Conservation (phyloP, 1,140 invertebrate species). For the Dreissena rostriformis region DNA sequence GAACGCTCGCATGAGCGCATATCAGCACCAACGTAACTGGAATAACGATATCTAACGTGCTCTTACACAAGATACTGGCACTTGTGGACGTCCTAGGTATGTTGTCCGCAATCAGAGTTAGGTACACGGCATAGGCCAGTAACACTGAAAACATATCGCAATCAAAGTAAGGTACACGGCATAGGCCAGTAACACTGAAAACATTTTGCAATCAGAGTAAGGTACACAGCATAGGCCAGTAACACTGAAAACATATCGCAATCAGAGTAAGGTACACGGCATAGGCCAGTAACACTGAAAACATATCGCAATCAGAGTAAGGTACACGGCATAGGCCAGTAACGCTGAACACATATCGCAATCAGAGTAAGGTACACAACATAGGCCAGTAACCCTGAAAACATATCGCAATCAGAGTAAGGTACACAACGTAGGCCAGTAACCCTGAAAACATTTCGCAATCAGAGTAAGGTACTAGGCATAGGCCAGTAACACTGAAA, state of each 20-base stretch:
- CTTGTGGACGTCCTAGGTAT: slow-evolving; percentile 83
- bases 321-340: too few species aligned
- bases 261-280: slow-evolving; percentile 84
- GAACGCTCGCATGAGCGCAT: too few species aligned
- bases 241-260: slow-evolving; percentile 77
- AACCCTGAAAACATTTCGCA: too few species aligned
- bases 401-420: too few species aligned
- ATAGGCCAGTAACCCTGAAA: too few species aligned
- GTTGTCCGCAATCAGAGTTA: slow-evolving; percentile 83
- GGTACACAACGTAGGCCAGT: too few species aligned
- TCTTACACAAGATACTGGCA: slow-evolving; percentile 83
- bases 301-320: not conserved
- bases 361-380: too few species aligned
- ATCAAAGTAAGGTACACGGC: slow-evolving; percentile 84
- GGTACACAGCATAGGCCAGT: slow-evolving; percentile 83
- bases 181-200: slow-evolving; percentile 82
- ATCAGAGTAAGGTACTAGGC: too few species aligned
- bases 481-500: too few species aligned
- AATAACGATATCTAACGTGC: not conserved
- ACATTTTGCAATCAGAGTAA: slow-evolving; percentile 81
- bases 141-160: slow-evolving; percentile 73
- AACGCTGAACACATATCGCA: too few species aligned
- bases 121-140: slow-evolving; percentile 83
- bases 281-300: slow-evolving; percentile 82
- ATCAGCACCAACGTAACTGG: too few species aligned